Percentiles rank a stretch among this genome's conserved stretches.
These are phyloP conservation scores for Muntiacus muntjak DNA, from an alignment of 2,113 vertebrate genomes.

Conservation along the genomic window DNA sequence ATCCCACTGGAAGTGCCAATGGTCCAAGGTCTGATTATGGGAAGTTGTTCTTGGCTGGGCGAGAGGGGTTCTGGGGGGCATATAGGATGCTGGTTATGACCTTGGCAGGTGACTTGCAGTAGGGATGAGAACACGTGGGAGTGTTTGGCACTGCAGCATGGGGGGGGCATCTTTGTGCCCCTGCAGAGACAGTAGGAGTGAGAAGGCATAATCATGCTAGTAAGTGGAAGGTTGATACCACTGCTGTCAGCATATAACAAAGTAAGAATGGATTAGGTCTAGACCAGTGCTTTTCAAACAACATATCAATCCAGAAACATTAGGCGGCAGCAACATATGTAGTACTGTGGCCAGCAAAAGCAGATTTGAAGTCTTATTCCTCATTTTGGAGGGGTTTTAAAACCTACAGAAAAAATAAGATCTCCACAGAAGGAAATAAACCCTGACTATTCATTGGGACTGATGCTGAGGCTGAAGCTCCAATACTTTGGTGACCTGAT, in stretches of 20 bases:
- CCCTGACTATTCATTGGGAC: not conserved
- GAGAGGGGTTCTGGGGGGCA: not conserved
- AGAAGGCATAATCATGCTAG: not conserved
- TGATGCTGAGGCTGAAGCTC: not conserved
- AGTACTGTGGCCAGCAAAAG: not conserved
- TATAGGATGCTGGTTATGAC: not conserved
- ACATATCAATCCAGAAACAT: not conserved
- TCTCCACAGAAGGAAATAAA: not conserved
- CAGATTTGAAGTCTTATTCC: not conserved
- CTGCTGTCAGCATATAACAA: not conserved
- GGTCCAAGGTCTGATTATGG: not conserved
- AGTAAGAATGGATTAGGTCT: not conserved
- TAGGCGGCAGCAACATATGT: not conserved
- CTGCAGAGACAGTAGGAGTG: not conserved
- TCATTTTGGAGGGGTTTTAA: not conserved
- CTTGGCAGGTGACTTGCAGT: not conserved
- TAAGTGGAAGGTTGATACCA: not conserved
- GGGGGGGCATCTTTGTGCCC: not conserved
- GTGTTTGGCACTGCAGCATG: not conserved
- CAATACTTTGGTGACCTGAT: not conserved
- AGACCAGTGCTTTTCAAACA: conserved; percentile 1
- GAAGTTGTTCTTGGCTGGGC: not conserved
- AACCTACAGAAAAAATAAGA: not conserved
- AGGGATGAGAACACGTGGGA: not conserved
- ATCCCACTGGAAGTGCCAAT: not conserved